Evolutionary conservation across 1,140 invertebrate genomes (phyloP), one percentile per base, ranked within the genome.

Genomic region (Leptinotarsa defecta): DNA sequence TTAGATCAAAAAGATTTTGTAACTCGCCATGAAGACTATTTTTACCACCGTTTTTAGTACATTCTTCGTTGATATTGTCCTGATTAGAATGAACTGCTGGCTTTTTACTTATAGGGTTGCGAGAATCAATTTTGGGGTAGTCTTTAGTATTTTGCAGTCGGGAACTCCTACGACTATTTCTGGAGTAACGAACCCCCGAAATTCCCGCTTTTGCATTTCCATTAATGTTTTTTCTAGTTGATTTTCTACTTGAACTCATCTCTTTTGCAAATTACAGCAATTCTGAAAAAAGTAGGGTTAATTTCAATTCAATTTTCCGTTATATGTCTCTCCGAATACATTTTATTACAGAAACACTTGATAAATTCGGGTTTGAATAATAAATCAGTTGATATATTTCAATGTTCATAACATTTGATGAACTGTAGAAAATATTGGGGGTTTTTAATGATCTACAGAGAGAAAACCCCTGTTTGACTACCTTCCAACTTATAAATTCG

Each of bases 251-350:
- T 6, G 52, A 57, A 57, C n/a, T 57, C 52, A 57, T 57, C 4
- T 15, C n/a, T 17, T 57, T 57, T 17, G n/a, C 15, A 57, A 19
- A 57, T 57, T 57, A 19, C n/a, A 1, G 52, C n/a, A 17, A 57
- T 57, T 19, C 52, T 57, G 52, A 57, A 57, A 57, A 57, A 57
- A 57, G 52, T 57, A 57, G 52, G 52, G 52, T 57, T 57, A 57
- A 43, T 43, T 43, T 43, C 34, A 43, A 43, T 43, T 43, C 34
- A 43, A 43, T 43, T 11, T 43, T 43, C 34, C 8, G 34, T 43
- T 43, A 43, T 43, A 43, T 8, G 8, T 43, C 8, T 43, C 34
- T 43, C 34, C 3, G 2, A 11, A 43, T 43, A 11, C 8, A 43
- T 43, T 43, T 43, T 43, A 43, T 43, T 43, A 43, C 34, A 43